These are phyloP conservation scores for Oceanodroma tethys DNA, from an alignment of 2,113 vertebrate genomes.

Conservation along the genomic window DNA sequence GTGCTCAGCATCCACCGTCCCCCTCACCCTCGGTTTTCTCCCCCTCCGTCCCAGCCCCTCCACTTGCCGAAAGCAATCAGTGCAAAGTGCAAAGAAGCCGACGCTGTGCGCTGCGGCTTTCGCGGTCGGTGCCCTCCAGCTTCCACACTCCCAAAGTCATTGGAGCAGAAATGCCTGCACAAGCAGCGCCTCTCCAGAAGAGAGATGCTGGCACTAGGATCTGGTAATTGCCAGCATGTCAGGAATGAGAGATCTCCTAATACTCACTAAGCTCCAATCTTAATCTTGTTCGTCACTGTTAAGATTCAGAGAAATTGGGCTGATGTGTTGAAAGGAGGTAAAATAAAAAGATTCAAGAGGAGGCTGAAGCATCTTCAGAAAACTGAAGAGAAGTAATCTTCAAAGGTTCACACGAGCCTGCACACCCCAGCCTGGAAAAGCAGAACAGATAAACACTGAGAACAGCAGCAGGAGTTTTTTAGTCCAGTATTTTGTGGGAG, in stretches of 20 bases:
- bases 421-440: background rate
- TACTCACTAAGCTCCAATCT: slow-evolving; percentile 34
- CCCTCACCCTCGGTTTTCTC: background rate
- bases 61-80: background rate
- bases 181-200: rapidly evolving
- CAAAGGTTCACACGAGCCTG: background rate
- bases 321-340: background rate
- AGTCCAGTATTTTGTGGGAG: background rate
- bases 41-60: background rate
- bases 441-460: background rate
- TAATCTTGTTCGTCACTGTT: slow-evolving; percentile 47
- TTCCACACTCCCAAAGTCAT: background rate
- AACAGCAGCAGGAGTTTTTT: background rate
- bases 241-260: slow-evolving; percentile 25
- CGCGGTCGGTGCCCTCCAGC: background rate
- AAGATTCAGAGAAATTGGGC: slow-evolving; percentile 24
- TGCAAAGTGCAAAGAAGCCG: background rate
- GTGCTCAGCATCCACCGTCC: background rate
- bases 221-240: slow-evolving; percentile 2
- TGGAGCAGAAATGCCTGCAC: background rate
- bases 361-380: slow-evolving; percentile 25
- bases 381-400: slow-evolving; percentile 43
- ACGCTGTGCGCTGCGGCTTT: background rate
- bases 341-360: slow-evolving; percentile 27
- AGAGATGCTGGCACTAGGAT: background rate